Conservation (phyloP, 2,888 invertebrate genomes). For the Mayetiola destructor region DNA sequence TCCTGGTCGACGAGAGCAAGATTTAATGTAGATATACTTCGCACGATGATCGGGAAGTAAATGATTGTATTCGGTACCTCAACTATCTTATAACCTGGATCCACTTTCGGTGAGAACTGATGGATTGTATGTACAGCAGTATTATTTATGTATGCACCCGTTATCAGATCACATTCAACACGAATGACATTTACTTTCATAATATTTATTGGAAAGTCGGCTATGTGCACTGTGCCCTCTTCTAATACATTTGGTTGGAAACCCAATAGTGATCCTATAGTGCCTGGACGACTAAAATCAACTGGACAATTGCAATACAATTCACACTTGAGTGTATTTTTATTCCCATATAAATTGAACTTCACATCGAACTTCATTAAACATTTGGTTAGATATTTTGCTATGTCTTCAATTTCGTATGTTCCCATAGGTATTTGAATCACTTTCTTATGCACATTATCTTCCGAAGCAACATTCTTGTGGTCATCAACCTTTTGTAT, state of each 20-base stretch:
- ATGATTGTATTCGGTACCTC: constrained; percentile 26
- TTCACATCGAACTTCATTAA: background rate
- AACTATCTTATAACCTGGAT: constrained; percentile 16
- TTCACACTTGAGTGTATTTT: constrained; percentile 23
- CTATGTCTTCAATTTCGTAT: constrained; percentile 26
- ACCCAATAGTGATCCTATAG: constrained; percentile 22
- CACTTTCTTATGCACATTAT: constrained; percentile 13
- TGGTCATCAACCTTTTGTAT: background rate
- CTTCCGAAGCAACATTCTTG: background rate
- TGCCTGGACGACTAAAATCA: constrained; percentile 17
- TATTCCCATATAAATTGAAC: constrained; percentile 21
- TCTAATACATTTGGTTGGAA: too few species aligned
- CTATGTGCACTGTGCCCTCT: constrained; percentile 21
- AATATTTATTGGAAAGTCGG: constrained; percentile 25
- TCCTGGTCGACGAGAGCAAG: constrained; percentile 26
- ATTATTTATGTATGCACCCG: constrained; percentile 24
- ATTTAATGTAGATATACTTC: constrained; percentile 22
- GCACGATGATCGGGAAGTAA: constrained; percentile 25
- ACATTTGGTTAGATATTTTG: constrained; percentile 17
- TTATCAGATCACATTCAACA: constrained; percentile 24
- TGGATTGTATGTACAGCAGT: constrained; percentile 25
- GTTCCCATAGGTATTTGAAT: constrained; percentile 24
- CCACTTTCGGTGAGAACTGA: background rate
- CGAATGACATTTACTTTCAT: constrained; percentile 23
- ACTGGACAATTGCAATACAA: constrained; percentile 17